Evolutionary conservation across 92 coral and sea anemone genomes (phyloP).

Genomic region (Metridium senile): DNA sequence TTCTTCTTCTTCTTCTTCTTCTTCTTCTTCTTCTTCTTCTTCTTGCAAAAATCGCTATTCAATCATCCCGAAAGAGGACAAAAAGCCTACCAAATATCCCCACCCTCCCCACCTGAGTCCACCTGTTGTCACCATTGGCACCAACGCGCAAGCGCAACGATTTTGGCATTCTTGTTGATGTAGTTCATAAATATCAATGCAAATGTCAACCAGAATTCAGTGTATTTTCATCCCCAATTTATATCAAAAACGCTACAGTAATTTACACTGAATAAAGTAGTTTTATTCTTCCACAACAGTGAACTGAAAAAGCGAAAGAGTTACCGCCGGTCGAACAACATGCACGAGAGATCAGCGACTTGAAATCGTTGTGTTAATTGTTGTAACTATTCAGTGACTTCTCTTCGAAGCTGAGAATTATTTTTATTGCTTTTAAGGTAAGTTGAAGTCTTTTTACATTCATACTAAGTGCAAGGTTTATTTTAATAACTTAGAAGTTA

Average conservation of each 20-base stretch:
- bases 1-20: no score
- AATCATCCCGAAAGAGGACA: no score
- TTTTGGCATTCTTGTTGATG: not conserved
- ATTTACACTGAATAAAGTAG: not conserved
- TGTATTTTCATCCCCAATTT: not conserved
- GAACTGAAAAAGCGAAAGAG: not conserved
- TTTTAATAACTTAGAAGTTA: not conserved
- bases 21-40: no score
- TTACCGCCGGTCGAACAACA: not conserved
- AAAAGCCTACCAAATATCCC: not conserved
- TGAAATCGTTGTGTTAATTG: no score
- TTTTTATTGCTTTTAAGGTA: not conserved
- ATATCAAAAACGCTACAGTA: not conserved
- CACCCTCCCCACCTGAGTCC: not conserved
- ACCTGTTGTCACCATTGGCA: not conserved
- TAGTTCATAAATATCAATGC: not conserved
- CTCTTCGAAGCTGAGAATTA: not conserved
- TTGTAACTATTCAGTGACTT: no score
- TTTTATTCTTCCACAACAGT: not conserved
- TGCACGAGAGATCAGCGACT: constrained; percentile 3
- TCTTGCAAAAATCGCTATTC: no score
- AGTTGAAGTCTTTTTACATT: not conserved
- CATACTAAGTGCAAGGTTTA: not conserved
- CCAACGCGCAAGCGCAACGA: not conserved
- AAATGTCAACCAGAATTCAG: not conserved